These are phyloP conservation scores for Ptychochromis oligacanthus DNA, from an alignment of 2,113 vertebrate genomes.

Conservation along the genomic window DNA sequence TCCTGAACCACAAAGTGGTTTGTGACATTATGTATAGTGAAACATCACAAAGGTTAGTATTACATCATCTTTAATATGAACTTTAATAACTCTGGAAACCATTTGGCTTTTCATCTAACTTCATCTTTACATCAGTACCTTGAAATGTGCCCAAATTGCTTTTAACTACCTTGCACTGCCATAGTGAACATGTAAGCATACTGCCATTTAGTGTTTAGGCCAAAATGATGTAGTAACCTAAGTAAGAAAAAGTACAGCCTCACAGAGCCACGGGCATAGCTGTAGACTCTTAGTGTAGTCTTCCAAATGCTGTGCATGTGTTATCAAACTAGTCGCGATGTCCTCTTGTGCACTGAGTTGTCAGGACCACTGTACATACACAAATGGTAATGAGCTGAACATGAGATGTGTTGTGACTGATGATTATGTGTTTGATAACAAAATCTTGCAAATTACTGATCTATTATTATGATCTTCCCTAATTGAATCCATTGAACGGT, in stretches of 20 bases:
- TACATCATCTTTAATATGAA: too few species aligned
- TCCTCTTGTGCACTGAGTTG: background rate
- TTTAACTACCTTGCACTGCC: background rate
- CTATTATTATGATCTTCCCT: constrained; percentile 22
- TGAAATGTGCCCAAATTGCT: background rate
- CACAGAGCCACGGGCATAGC: background rate
- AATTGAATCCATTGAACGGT: constrained; percentile 32
- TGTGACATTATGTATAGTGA: background rate
- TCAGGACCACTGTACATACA: background rate
- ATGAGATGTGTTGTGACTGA: constrained; percentile 37
- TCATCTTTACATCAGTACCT: background rate
- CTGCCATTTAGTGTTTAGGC: background rate
- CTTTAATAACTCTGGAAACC: too few species aligned
- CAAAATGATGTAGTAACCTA: background rate
- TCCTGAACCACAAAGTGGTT: too few species aligned
- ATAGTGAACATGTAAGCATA: background rate
- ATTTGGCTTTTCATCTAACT: background rate
- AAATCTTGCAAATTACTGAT: constrained; percentile 34
- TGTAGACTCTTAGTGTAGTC: background rate
- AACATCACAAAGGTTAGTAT: too few species aligned
- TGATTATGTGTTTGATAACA: constrained; percentile 32
- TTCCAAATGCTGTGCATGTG: background rate
- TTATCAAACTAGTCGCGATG: background rate
- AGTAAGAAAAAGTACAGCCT: background rate
- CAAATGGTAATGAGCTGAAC: constrained; percentile 17